These are phyloP conservation scores for Zophobas atratus DNA, from an alignment of 1,140 invertebrate genomes.

Conservation along the genomic window DNA sequence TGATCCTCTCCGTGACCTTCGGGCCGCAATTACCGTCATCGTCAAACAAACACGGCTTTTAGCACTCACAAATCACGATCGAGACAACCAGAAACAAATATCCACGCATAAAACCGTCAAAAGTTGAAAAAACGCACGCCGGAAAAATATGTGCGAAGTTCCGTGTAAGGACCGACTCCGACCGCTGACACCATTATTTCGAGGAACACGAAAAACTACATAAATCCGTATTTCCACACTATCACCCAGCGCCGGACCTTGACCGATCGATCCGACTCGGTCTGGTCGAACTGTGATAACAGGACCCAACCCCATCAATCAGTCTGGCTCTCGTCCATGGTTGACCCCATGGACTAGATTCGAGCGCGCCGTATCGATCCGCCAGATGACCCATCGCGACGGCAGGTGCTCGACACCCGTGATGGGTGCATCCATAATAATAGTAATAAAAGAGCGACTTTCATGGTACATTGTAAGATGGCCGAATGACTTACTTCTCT, in stretches of 20 bases:
- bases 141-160: too few relatives aligned
- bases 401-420: slow-evolving; percentile 15
- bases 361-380: background rate
- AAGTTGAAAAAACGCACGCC: too few relatives aligned
- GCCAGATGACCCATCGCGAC: background rate
- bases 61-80: too few relatives aligned
- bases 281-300: background rate
- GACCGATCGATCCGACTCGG: background rate
- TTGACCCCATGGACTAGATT: slow-evolving; percentile 25
- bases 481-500: slow-evolving; percentile 48
- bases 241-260: background rate
- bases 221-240: background rate
- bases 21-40: too few relatives aligned
- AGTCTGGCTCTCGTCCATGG: background rate
- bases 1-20: too few relatives aligned
- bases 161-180: too few relatives aligned
- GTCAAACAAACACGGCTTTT: too few relatives aligned
- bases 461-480: background rate
- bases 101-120: too few relatives aligned
- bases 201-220: too few relatives aligned
- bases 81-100: too few relatives aligned
- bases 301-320: background rate
- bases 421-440: background rate
- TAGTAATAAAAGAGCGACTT: background rate
- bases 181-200: too few relatives aligned